Evolutionary conservation across 2,797 vertebrate species (phyloP).

Genomic region (Crenuchus spilurus): DNA sequence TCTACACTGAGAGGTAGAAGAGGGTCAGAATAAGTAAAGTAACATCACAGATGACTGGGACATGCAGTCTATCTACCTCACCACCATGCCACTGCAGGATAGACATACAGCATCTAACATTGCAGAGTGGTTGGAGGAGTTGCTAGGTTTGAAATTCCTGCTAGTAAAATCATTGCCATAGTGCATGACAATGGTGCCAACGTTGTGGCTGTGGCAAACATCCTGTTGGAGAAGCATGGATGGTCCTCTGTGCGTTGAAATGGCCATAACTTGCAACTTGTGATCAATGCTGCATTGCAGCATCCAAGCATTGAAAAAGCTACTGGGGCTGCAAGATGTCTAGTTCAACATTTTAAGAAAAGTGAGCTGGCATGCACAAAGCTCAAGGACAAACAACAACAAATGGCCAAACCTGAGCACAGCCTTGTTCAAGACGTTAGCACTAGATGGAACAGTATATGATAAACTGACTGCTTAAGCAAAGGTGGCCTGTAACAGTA

Average conservation of each 20-base stretch:
- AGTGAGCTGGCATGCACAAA: conserved; percentile 10
- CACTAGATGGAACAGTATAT: conserved; percentile 51
- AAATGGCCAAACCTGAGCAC: conserved; percentile 47
- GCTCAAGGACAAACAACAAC: conserved; percentile 31
- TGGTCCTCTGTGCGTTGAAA: conserved; percentile 35
- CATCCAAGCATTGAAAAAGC: conserved; percentile 30
- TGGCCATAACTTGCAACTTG: conserved; percentile 48
- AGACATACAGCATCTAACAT: conserved; percentile 43
- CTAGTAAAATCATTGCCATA: conserved; percentile 30
- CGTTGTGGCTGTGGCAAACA: conserved; percentile 38
- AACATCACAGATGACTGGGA: conserved; percentile 29
- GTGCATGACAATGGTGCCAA: conserved; percentile 49
- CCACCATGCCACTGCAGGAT: conserved; percentile 44
- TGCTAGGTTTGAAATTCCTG: conserved; percentile 49
- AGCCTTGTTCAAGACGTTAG: conserved; percentile 44
- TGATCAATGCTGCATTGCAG: conserved; percentile 47
- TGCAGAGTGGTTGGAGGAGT: conserved; percentile 44
- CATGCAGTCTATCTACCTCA: conserved; percentile 39
- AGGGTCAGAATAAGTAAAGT: no score
- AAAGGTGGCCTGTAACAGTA: conserved; percentile 44
- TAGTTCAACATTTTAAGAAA: conserved; percentile 37
- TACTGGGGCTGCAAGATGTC: conserved; percentile 34
- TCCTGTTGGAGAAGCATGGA: conserved; percentile 37
- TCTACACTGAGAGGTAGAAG: no score
- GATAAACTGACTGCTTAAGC: conserved; percentile 36